These are phyloP conservation scores for Ictalurus furcatus DNA, from an alignment of 2,113 vertebrate species.

Conservation along the genomic window DNA sequence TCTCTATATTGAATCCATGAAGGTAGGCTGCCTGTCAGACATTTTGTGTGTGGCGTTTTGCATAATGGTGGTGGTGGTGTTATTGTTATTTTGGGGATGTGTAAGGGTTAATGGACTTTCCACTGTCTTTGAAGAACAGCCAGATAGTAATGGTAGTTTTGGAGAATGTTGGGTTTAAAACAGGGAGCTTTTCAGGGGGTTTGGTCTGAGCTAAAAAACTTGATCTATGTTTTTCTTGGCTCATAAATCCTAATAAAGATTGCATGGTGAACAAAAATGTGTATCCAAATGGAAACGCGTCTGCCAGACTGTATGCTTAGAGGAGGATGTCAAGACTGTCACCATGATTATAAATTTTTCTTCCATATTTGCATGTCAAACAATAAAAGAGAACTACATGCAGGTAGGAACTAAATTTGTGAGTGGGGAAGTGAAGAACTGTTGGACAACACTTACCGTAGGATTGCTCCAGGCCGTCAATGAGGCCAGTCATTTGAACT, in stretches of 20 bases:
- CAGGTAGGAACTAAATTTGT: not conserved
- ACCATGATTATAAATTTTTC: not conserved
- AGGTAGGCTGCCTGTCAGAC: slow-evolving; percentile 74
- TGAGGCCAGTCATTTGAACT: not conserved
- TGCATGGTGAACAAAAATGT: not conserved
- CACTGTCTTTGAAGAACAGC: not conserved
- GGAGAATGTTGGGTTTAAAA: not conserved
- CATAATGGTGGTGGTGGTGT: not conserved
- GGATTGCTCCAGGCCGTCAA: not conserved
- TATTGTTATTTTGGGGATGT: not conserved
- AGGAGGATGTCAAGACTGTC: not conserved
- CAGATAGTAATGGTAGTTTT: not conserved
- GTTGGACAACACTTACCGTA: not conserved
- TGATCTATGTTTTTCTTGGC: not conserved
- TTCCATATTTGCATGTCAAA: not conserved
- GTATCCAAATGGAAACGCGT: not conserved
- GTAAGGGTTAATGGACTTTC: not conserved
- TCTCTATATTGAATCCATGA: slow-evolving; percentile 94
- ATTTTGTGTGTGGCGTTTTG: not conserved
- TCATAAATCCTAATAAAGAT: not conserved
- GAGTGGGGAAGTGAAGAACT: not conserved
- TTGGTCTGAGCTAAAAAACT: not conserved
- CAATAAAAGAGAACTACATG: not conserved
- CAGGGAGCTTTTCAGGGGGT: not conserved
- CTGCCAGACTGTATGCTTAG: not conserved